A percentile compares a stretch with the other conserved stretches of the same genome.
phyloP scores from a whole-genome alignment of 2,113 vertebrate genomes.

The Oryctolagus cuniculus region mOryCun1.1 NC_091444.1:58165001-58165500 shows the following conservation, averaged over 20 bases:
- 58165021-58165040: slow-evolving; percentile 16
- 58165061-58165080: background rate
- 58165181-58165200: background rate
- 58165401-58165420: too few species aligned
- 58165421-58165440: too few species aligned
- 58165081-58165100: background rate
- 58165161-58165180: background rate
- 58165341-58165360: too few species aligned
- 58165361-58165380: too few species aligned
- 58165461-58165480: too few species aligned
- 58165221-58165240: background rate
- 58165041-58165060: background rate
- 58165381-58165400: too few species aligned
- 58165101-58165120: background rate
- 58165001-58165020: slow-evolving; percentile 5
- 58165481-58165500: too few species aligned
- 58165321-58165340: too few species aligned
- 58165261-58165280: background rate
- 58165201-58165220: slow-evolving; percentile 21
- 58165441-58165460: too few species aligned
- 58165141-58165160: background rate
- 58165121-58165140: background rate
- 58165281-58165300: too few species aligned
- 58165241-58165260: background rate
- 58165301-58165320: too few species aligned